Conservation (phyloP, 64 coral and sea anemone species). For the Astreopora myriophthalma region DNA sequence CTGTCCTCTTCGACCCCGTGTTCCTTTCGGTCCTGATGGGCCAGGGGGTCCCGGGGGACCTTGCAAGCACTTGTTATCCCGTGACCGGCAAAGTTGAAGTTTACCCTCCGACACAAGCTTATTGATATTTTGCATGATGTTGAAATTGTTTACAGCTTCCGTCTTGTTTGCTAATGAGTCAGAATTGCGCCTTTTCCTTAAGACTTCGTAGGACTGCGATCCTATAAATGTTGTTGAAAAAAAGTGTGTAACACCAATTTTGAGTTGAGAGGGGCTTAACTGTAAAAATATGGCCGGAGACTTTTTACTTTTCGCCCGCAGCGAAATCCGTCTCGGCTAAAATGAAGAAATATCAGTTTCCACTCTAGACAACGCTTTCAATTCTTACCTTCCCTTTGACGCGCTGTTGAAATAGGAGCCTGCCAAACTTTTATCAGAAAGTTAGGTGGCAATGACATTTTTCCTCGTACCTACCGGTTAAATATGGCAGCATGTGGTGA, state of each 20-base stretch:
- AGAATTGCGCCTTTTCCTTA: not conserved
- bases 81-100: not conserved
- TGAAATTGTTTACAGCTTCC: not conserved
- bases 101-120: not conserved
- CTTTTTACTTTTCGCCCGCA: too few species aligned
- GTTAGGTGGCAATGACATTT: too few species aligned
- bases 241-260: not conserved
- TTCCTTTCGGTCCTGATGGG: constrained; percentile 19
- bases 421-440: too few species aligned
- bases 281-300: too few species aligned
- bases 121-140: not conserved
- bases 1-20: not conserved
- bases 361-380: too few species aligned
- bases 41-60: constrained; percentile 13
- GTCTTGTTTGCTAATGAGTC: not conserved
- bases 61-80: not conserved
- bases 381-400: too few species aligned
- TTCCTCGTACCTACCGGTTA: too few species aligned
- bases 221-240: not conserved
- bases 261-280: too few species aligned
- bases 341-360: too few species aligned
- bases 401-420: too few species aligned
- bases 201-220: not conserved
- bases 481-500: too few species aligned
- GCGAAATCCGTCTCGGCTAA: too few species aligned